A percentile compares a stretch with the other conserved stretches of the same genome.
Evolutionary conservation across 2,888 invertebrate species (phyloP).

Genomic region (Coelogynopora nodosa): DNA sequence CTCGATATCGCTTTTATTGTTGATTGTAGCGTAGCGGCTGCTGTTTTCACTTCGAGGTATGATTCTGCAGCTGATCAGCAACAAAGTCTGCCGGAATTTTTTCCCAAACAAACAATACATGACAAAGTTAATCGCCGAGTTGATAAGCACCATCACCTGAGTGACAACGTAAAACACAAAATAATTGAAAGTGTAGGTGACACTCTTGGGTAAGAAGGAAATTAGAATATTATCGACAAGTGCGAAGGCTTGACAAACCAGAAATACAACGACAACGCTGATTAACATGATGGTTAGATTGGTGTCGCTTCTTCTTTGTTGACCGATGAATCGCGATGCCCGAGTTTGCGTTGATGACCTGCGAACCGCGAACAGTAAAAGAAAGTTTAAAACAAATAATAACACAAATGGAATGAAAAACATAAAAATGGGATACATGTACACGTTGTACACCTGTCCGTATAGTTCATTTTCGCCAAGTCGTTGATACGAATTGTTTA

Average conservation of each 20-base stretch:
- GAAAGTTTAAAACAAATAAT: neutral
- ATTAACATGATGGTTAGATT: constrained; percentile 89
- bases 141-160: constrained; percentile 55
- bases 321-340: constrained; percentile 81
- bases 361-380: neutral
- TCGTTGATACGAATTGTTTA: neutral
- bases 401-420: neutral
- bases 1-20: no score
- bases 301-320: constrained; percentile 74
- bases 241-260: constrained; percentile 83
- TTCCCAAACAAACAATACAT: constrained; percentile 57
- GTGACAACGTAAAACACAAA: constrained; percentile 50
- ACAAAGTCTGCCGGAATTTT: constrained; percentile 53
- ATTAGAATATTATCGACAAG: constrained; percentile 74
- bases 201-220: constrained; percentile 49
- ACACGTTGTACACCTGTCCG: constrained; percentile 47
- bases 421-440: neutral
- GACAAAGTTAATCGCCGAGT: constrained; percentile 58
- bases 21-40: no score
- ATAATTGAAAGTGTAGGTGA: neutral
- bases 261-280: constrained; percentile 87
- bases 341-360: constrained; percentile 75
- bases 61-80: neutral
- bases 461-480: constrained; percentile 41
- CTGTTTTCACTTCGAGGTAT: no score